Conservation (phyloP, 2,113 vertebrate species). For the Raja brachyura region DNA sequence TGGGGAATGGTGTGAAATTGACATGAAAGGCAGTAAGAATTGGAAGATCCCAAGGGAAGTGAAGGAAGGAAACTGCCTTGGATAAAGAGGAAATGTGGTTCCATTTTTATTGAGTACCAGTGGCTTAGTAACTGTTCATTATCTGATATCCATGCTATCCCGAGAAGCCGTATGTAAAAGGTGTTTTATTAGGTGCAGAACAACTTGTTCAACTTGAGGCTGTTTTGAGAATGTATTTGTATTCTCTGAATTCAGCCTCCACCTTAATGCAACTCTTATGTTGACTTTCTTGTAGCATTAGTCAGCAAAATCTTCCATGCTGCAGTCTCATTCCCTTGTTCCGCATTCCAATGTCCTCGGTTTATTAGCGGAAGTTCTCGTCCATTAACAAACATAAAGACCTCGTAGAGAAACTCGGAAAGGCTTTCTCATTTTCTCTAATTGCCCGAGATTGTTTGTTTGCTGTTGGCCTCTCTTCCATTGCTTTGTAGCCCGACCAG, state of each 20-base stretch:
- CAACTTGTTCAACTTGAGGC: not conserved
- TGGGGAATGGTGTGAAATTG: not conserved
- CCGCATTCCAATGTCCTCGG: not conserved
- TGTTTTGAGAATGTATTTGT: not conserved
- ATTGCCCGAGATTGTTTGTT: not conserved
- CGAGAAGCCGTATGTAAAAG: not conserved
- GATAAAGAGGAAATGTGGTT: not conserved
- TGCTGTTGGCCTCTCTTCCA: not conserved
- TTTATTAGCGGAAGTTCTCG: not conserved
- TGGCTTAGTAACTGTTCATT: constrained; percentile 17
- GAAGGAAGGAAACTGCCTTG: not conserved
- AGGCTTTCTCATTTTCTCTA: not conserved
- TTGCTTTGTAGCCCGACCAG: not conserved
- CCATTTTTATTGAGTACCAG: not conserved
- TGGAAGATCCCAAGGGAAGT: not conserved
- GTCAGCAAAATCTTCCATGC: not conserved
- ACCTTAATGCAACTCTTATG: not conserved
- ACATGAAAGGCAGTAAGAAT: not conserved
- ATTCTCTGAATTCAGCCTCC: not conserved
- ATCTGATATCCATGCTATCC: not conserved
- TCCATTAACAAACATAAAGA: not conserved
- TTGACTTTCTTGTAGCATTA: not conserved
- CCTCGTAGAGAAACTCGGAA: not conserved
- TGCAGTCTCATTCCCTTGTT: not conserved
- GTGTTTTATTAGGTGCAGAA: constrained; percentile 1